These are phyloP conservation scores for Nautilus pompilius DNA, from an alignment of 1,140 invertebrate species.

Conservation along the genomic window DNA sequence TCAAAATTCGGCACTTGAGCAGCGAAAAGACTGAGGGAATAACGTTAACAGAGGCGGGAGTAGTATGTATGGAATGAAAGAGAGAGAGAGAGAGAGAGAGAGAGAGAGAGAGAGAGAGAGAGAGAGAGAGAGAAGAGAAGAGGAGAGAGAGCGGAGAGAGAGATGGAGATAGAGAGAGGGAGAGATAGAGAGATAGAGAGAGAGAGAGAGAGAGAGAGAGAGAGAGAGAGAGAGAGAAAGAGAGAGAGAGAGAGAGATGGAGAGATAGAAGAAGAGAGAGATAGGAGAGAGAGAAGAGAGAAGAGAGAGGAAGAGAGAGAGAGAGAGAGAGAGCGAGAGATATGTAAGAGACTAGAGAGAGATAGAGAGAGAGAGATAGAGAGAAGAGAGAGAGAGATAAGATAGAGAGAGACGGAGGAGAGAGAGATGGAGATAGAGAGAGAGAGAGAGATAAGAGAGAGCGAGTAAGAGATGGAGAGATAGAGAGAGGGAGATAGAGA, in stretches of 20 bases:
- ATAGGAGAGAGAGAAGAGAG: too few species aligned
- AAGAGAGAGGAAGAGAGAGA: constrained; percentile 11
- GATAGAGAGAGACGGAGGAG: too few species aligned
- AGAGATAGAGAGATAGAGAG: neutral
- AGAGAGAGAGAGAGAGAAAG: constrained; percentile 19
- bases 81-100: neutral
- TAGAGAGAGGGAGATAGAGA: too few species aligned
- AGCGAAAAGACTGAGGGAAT: too few species aligned
- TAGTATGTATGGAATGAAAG: neutral
- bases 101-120: neutral
- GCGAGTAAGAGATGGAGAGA: too few species aligned
- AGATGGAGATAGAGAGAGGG: neutral
- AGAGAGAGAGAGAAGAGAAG: neutral
- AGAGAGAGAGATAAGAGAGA: too few species aligned
- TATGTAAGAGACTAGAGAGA: neutral
- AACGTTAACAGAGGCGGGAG: too few species aligned
- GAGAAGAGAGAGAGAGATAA: too few species aligned
- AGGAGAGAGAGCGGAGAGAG: too few species aligned
- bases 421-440: neutral
- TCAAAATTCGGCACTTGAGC: too few species aligned
- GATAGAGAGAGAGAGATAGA: neutral
- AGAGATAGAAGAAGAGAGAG: constrained; percentile 17
- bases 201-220: neutral
- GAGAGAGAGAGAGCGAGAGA: too few species aligned
- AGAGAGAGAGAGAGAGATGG: too few species aligned